Base-by-base conservation (phyloP, 2,888 invertebrate species). In the Tenthredo mesomela region DNA sequence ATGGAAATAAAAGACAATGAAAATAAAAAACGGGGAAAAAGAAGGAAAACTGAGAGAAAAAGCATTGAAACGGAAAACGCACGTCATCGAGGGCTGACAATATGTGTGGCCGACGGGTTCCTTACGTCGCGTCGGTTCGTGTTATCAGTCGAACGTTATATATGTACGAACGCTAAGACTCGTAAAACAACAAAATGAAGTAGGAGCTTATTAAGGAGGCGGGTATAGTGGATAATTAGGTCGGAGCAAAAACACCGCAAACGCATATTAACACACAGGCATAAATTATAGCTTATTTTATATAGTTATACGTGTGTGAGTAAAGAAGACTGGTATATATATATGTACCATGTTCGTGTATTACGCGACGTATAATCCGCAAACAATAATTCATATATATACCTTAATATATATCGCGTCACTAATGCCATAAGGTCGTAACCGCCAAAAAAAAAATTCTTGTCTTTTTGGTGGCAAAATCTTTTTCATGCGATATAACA, bases 91-190 rank as follows among this genome's bases (percentile, higher is more conserved):
- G 54, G n/a, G 54, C 50, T 50, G 50, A 50, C 50, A 50, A 58
- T 21, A 58, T 58, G 21, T 58, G 21, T 58, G 58, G 58, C 61
- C 61, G 25, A 21, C 25, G 61, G 25, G 25, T 21, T 9, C 21
- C 61, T 21, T 33, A 73, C n/a, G 43, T 73, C 71, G 71, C n/a
- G 43, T 73, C 71, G 71, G 40, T 40, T 40, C 21, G 10, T 21
- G 71, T 73, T 73, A 73, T 73, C 77, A 50, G 77, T 77, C 15
- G 37, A 33, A 33, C 77, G 77, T 50, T 77, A n/a, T n/a, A n/a
- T n/a, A n/a, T n/a, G n/a, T n/a, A 77, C 77, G 77, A 54, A 54
- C 40, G 21, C 71, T 47, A 54, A 33, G 77, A 54, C 33, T 77
- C 54, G 54, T 29, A 54, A 77, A 77, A 77, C 77, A 54, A 77